Base-by-base conservation (phyloP, 2,888 invertebrate species). In the Brachyptera risi region DNA sequence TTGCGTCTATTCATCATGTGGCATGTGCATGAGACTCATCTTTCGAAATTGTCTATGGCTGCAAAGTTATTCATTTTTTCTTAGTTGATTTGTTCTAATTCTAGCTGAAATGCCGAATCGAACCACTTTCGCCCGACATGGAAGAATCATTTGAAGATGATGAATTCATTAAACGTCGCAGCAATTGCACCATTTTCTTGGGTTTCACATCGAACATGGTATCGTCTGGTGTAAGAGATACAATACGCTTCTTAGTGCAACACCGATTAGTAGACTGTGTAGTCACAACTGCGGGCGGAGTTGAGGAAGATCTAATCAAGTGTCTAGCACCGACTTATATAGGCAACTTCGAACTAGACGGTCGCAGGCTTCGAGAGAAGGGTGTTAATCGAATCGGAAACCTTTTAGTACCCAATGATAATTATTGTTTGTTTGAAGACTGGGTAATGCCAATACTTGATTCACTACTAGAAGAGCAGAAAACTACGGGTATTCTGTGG, bases 221-320 rank as follows among this genome's bases (percentile, higher is more conserved):
- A 27, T 98, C 98, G 0, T 91, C 92, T 58, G 99, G 99, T 1
- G 78, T 98, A 62, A 79, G 99, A 64, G 99, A 99, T 71, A 88
- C 91, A 0, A 85, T 99, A 65, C 79, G 88, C 58, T 99, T 92
- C 79, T 78, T 95, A 59, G 91, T 88, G 0, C 83, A 95, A 71
- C 86, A 93, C 72, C 86, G 85, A 73, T 84, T 96, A 80, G 85
- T 99, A 31, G 99, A 99, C 75, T 96, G 96, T 72, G 83, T 99
- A 65, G 98, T 99, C 1, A 92, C 98, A 0, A 95, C 96, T 11
- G 99, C 98, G 0, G 99, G 99, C 1, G 99, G 99, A 0, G 82
- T 99, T 0, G 99, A 99, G 75, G 99, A 99, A 77, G 99, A 99
- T 78, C 85, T 99, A 49, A 99, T 99, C 44, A 99, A 99, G 79